Evolutionary conservation across 37 sponge, comb jelly and placozoan species (phyloP), one percentile per base, ranked within the genome.

Genomic region (Dysidea cf. avara): DNA sequence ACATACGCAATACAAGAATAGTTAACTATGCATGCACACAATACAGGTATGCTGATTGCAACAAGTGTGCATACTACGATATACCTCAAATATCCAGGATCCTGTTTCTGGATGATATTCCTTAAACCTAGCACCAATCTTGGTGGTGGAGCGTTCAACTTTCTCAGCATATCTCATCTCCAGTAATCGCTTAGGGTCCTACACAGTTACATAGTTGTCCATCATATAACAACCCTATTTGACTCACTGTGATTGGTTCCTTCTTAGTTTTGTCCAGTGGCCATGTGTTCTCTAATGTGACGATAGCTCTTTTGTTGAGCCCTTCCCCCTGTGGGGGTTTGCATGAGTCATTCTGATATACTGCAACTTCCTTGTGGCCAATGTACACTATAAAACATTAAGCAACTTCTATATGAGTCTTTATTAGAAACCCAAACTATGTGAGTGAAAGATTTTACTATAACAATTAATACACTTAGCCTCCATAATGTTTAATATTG

Each of bases 51-150:
- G n/a, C n/a, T n/a, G n/a, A n/a, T n/a, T n/a, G n/a, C n/a, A n/a
- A n/a, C n/a, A n/a, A n/a, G n/a, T n/a, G n/a, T n/a, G n/a, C n/a
- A n/a, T n/a, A n/a, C n/a, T n/a, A n/a, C n/a, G n/a, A n/a, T n/a
- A n/a, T 53, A 81, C 78, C 72, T 85, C 79, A 74, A 87, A 93
- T 36, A 74, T 71, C 75, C 94, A 88, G 0, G 80, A 40, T 28
- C 96, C 96, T 69, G 70, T 73, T 16, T 88, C 83, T 21, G 82
- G 81, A 0, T 54, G 31, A 68, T 95, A 95, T 25, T 92, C 92
- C 33, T 84, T 56, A 75, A 92, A 95, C 62, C 26, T 57, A 2
- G 87, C 96, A 14, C 92, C 96, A 33, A 91, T 84, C 81, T 91
- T 95, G 13, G 74, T 68, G 24, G 92, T 92, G 7, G 63, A 48